Evolutionary conservation across 1,140 invertebrate genomes (phyloP).

Genomic region (Hycleus cichorii): DNA sequence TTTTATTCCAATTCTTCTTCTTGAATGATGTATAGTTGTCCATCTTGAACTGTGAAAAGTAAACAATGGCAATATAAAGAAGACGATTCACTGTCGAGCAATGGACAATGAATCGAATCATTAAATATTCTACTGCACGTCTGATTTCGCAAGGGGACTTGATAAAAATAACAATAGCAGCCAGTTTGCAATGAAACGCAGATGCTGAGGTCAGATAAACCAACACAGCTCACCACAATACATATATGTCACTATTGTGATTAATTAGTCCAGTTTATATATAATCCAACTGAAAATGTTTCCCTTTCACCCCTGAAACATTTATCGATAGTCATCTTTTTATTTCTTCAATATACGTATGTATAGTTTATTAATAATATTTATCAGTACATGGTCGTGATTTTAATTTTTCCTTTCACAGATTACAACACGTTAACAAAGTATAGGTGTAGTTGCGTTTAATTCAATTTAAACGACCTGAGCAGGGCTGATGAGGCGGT

Average conservation of each 20-base stretch:
- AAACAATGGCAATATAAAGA: slow-evolving; percentile 9
- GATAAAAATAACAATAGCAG: slow-evolving; percentile 34
- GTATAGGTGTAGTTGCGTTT: too few species aligned
- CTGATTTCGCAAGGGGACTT: slow-evolving; percentile 32
- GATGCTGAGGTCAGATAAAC: slow-evolving; percentile 17
- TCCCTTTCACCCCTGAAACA: too few species aligned
- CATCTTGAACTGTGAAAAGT: not conserved
- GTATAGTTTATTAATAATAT: too few species aligned
- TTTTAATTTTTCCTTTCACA: too few species aligned
- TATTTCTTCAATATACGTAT: too few species aligned
- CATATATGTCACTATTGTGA: slow-evolving; percentile 14
- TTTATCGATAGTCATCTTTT: too few species aligned
- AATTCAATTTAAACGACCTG: too few species aligned
- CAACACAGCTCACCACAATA: slow-evolving; percentile 9
- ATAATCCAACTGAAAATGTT: too few species aligned
- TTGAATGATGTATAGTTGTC: not conserved
- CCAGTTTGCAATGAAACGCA: slow-evolving; percentile 28
- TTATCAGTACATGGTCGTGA: too few species aligned
- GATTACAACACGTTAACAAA: too few species aligned
- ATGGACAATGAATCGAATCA: slow-evolving; percentile 31
- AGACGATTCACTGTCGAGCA: slow-evolving; percentile 10
- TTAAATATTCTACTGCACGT: slow-evolving; percentile 35
- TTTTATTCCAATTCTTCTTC: not conserved
- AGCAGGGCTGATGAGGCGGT: slow-evolving; percentile 10
- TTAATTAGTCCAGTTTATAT: slow-evolving; percentile 10